Evolutionary conservation across 2,113 vertebrate genomes (phyloP).

Genomic region (Paracanthobrama guichenoti): DNA sequence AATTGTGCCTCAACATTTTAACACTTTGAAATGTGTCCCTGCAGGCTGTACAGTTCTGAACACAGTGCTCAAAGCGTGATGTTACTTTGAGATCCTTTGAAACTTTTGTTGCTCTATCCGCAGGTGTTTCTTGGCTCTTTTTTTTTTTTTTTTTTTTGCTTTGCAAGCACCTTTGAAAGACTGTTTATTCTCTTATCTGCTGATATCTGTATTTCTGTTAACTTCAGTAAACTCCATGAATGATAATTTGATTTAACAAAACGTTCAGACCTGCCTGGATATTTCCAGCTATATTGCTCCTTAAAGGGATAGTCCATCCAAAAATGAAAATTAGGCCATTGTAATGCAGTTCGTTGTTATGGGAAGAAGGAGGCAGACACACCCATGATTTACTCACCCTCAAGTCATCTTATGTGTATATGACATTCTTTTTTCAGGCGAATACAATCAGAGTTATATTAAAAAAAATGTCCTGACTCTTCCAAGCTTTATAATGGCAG

Average conservation of each 20-base stretch:
- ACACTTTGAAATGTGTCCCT: not conserved
- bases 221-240: not conserved
- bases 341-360: too few species aligned
- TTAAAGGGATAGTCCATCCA: not conserved
- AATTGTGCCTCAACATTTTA: not conserved
- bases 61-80: not conserved
- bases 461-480: too few species aligned
- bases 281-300: not conserved
- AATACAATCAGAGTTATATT: too few species aligned
- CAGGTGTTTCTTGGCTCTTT: conserved; percentile 61
- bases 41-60: not conserved
- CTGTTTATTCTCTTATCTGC: conserved; percentile 8
- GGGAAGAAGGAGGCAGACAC: too few species aligned
- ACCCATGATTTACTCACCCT: too few species aligned
- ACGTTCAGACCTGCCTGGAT: not conserved
- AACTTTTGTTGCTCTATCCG: conserved; percentile 61
- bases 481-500: too few species aligned
- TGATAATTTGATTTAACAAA: not conserved
- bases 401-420: too few species aligned
- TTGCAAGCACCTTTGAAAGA: conserved; percentile 39
- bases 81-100: conserved; percentile 51
- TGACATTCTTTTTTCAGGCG: too few species aligned
- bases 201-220: conserved; percentile 1
- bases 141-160: conserved; percentile 57
- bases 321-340: too few species aligned